Base-by-base conservation (phyloP, 2,113 vertebrate species). In the Paraplagusia blochii region DNA sequence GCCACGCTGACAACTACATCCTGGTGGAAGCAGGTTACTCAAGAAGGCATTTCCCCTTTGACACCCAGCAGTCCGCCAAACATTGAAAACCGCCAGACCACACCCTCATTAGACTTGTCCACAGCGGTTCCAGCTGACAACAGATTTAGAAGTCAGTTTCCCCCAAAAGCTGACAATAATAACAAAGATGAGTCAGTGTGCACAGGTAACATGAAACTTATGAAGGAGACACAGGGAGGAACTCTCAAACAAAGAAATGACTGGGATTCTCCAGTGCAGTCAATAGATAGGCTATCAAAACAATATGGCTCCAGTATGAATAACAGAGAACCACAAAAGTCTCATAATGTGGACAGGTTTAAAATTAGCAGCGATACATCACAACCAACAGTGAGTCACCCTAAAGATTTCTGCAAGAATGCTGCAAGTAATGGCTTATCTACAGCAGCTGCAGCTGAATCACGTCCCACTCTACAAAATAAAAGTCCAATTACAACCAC, bases 1-100 rank as follows among this genome's bases (percentile, higher is more conserved):
- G 76, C 74, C 11, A 76, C 44, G 4, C 63, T 82, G 18, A 70
- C 70, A 34, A 64, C 78, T 18, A 66, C 71, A 11, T 71, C 70
- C n/a, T 81, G 72, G 74, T 80, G 84, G 82, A 78, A 82, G 63
- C 63, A 80, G 64, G 73, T 76, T 17, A 64, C 56, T 13, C 76
- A 69, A 34, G 76, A 86, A 39, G 40, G 46, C 7, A 50, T 36
- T 67, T 38, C 53, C 36, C 53, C 61, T 52, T 16, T 46, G 7
- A 34, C 4, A 11, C n/a, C 22, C 39, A 72, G 13, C 15, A 40
- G 67, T 22, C 56, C 19, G 55, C 13, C n/a, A 0, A 64, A 46
- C 40, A 65, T 46, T 45, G 67, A 52, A 60, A 67, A 62, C 18
- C 60, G 66, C 15, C 9, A 33, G 12, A 57, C 44, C 53, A 65